Percentiles rank a stretch among this genome's conserved stretches.
These are phyloP conservation scores for Scrobipalpa costella DNA, from an alignment of 2,888 invertebrate genomes.

Conservation along the genomic window DNA sequence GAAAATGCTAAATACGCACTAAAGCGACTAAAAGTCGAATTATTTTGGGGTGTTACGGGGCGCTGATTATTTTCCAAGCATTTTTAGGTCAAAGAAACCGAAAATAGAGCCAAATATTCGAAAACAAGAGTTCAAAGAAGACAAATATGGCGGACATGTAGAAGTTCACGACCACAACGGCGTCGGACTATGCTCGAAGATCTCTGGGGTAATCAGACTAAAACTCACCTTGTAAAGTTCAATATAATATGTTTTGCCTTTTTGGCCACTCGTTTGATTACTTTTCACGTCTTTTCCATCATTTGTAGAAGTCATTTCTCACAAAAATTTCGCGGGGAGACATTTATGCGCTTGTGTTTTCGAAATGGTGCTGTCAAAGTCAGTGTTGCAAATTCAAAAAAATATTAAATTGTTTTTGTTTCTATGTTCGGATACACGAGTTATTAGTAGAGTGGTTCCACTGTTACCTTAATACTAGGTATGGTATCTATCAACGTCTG, in stretches of 20 bases:
- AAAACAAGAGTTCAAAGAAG: constrained; percentile 72
- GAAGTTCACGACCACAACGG: constrained; percentile 71
- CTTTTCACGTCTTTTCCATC: constrained; percentile 80
- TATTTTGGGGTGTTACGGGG: constrained; percentile 4
- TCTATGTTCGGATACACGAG: constrained; percentile 23
- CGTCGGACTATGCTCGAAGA: constrained; percentile 56
- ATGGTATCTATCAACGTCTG: neutral
- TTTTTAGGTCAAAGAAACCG: constrained; percentile 34
- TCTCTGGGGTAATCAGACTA: constrained; percentile 49
- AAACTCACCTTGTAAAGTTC: constrained; percentile 77
- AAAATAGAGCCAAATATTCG: constrained; percentile 51
- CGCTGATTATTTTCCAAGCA: neutral
- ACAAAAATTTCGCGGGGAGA: constrained; percentile 80
- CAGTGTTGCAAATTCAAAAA: constrained; percentile 52
- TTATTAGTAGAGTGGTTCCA: neutral
- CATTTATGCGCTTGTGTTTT: constrained; percentile 82
- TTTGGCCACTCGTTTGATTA: constrained; percentile 71
- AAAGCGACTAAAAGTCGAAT: constrained; percentile 25
- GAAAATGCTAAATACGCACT: constrained; percentile 15
- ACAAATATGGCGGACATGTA: constrained; percentile 79
- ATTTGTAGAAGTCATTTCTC: constrained; percentile 82
- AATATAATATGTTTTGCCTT: constrained; percentile 76
- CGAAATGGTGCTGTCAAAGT: constrained; percentile 73
- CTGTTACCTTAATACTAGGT: neutral
- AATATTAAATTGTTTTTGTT: constrained; percentile 22